These are phyloP conservation scores for Limnodromus scolopaceus DNA, from an alignment of 2,797 vertebrate genomes.

Conservation along the genomic window DNA sequence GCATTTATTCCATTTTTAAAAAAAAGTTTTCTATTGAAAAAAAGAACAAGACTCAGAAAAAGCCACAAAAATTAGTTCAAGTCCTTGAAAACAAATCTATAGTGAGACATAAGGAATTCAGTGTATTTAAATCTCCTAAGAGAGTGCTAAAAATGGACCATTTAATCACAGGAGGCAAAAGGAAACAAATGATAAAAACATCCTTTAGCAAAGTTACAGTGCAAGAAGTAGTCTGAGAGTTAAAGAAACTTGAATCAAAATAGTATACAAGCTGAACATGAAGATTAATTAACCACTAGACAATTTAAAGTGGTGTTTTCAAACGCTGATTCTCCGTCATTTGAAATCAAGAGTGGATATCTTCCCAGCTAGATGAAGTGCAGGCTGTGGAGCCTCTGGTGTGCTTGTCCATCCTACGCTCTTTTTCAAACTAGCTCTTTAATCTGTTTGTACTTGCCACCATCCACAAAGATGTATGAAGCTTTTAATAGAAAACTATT, in stretches of 20 bases:
- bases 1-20: background rate
- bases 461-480: background rate
- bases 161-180: background rate
- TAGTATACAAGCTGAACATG: background rate
- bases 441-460: slow-evolving; percentile 45
- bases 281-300: background rate
- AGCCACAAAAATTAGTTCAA: background rate
- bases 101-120: background rate
- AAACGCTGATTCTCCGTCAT: background rate
- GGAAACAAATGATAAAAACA: background rate
- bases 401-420: background rate
- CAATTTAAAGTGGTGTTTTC: background rate
- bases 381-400: background rate
- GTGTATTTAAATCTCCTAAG: background rate
- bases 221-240: background rate
- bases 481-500: slow-evolving; percentile 44
- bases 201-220: background rate
- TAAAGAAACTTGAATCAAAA: background rate
- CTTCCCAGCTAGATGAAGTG: background rate
- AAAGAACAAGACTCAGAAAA: background rate
- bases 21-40: background rate
- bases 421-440: background rate
- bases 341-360: background rate
- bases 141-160: background rate
- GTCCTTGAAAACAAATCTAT: background rate